Conservation (phyloP, 2,888 invertebrate species). For the Patella caerulea region DNA sequence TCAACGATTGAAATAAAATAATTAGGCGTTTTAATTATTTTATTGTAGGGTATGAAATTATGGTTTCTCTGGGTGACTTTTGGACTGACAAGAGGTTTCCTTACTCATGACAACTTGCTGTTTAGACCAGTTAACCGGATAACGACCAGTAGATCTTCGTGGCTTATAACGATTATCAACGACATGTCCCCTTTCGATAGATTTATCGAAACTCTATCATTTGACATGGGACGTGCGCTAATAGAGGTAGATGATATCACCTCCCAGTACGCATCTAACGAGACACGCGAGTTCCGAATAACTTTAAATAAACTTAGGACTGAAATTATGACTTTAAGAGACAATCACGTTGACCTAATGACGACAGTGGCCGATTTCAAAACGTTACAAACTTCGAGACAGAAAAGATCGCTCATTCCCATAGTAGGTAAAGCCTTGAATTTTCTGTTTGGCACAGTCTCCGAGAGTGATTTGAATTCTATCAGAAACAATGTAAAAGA, state of each 20-base stretch:
- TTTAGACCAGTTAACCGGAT: neutral
- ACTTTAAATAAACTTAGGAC: neutral
- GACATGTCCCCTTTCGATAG: neutral
- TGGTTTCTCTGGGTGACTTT: neutral
- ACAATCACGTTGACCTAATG: neutral
- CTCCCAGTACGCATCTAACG: neutral
- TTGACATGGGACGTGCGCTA: neutral
- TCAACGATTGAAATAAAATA: neutral
- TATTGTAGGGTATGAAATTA: neutral
- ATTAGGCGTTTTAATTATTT: neutral
- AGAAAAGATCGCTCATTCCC: constrained; percentile 4
- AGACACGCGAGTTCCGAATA: neutral
- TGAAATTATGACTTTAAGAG: neutral
- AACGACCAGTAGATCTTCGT: neutral
- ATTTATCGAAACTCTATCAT: neutral
- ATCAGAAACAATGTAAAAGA: too few species aligned
- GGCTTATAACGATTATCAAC: neutral
- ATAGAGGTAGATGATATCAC: neutral
- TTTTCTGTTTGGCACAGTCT: neutral
- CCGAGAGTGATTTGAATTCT: neutral
- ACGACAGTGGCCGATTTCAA: neutral
- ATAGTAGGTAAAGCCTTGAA: neutral
- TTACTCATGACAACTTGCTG: neutral
- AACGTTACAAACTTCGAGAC: constrained; percentile 5
- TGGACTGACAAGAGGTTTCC: neutral